Base-by-base conservation (phyloP, 2,797 vertebrate species). In the Muraenolepis orangiensis region DNA sequence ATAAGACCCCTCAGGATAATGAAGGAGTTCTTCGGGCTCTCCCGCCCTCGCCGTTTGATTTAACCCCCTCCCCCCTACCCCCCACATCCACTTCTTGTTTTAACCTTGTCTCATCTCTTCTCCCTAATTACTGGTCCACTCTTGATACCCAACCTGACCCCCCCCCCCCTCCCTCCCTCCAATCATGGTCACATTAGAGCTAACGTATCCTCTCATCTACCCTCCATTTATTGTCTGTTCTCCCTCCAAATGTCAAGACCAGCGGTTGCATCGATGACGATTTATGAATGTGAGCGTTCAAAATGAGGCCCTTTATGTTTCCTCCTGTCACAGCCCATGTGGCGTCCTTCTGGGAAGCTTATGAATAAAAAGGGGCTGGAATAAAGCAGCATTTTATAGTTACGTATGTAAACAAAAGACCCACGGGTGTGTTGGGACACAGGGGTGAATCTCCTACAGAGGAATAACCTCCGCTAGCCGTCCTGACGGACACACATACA, bases 121-220 rank as follows among this genome's bases (percentile, higher is more conserved):
- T 64, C n/a, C 26, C 30, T 77, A 82, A 86, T 86, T 80, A 85
- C 68, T 82, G 77, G 74, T 80, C 69, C 74, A 72, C 74, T 72
- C 57, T 8, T 28, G 4, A 71, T 28, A 64, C 79, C 81, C 78
- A 76, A 77, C 69, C 70, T 36, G 18, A 74, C 66, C 26, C 42
- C 73, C 70, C 64, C 28, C 6, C 51, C 42, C n/a, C 23, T 23
- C 23, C 51, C 38, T 11, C 23, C 36, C 36, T 7, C 12, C 23
- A 11, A 34, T 64, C 57, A 26, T n/a, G n/a, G n/a, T 26, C 57
- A n/a, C 57, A 23, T 23, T 26, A n/a, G 51, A 57, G 23, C 51
- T 18, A 23, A 20, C 4, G 8, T 26, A 12, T 64, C 57, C 57
- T 26, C 57, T 64, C n/a, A 18, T 64, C 23, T n/a, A 26, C 51